Evolutionary conservation across 2,888 invertebrate genomes (phyloP), one percentile per base, ranked within the genome.

Genomic region (Hoplodrina ambigua): DNA sequence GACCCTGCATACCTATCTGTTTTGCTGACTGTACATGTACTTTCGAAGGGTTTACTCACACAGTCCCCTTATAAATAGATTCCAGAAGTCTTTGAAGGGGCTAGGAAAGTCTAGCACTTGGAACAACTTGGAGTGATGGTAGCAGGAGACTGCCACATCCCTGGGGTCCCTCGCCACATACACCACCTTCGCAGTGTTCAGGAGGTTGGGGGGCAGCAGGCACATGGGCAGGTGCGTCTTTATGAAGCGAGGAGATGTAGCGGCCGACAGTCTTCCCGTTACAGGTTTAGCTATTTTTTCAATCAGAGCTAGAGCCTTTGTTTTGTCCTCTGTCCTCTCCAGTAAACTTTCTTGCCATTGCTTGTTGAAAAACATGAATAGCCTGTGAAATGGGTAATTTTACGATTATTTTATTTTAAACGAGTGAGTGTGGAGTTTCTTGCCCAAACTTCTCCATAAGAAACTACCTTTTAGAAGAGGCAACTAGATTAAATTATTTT

Each of bases 151-250:
- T 0, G 97, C 97, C 0, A 98, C 97, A 89, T 98, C 98, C 90
- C 98, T 97, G 0, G 98, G 98, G 92, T 98, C 97, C 67, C 98
- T 95, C 0, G 97, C 97, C 0, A 98, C 97, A 86, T 98, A 98
- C 61, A 98, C 96, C 2, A 98, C 92, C 96, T 97, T 85, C 57
- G 91, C 72, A 82, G 79, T 58, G n/a, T 95, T 91, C 74, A 97
- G 86, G 5, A 97, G 88, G 80, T 94, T 92, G 0, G 96, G 96
- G 0, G 97, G 97, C 52, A 98, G 87, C 11, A 98, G 90, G 60
- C 97, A 97, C 65, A 97, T 96, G 0, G 98, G 97, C 72, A 98
- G 95, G 89, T 98, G 98, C 0, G 97, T 97, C 90, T 97, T 97
- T 44, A 97, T 96, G 81, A 87, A 89, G 6, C 91, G 85, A 8